Conservation (phyloP, 1,140 invertebrate species). For the Calosoma granatense region DNA sequence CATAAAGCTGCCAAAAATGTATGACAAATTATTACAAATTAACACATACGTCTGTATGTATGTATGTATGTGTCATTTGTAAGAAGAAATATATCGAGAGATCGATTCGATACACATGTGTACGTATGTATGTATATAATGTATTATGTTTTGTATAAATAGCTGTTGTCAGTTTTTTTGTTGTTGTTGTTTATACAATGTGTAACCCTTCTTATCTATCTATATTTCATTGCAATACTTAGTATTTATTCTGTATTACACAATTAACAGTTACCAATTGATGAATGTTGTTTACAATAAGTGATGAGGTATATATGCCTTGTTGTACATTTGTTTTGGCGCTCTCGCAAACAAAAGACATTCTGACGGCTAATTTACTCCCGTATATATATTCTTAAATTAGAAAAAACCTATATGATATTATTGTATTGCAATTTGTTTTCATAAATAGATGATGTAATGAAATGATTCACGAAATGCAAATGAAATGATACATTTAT, state of each 20-base stretch:
- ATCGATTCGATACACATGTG: too few relatives aligned
- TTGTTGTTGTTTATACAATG: too few relatives aligned
- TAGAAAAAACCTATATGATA: background rate
- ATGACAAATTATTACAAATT: background rate
- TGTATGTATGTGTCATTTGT: too few relatives aligned
- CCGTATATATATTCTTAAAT: background rate
- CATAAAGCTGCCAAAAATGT: background rate
- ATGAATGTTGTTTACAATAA: background rate
- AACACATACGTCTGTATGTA: background rate
- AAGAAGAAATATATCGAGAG: too few relatives aligned
- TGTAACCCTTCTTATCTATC: too few relatives aligned
- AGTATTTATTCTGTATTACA: background rate
- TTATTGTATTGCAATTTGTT: background rate
- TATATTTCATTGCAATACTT: background rate
- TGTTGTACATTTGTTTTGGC: constrained; percentile 5
- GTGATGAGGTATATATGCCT: background rate
- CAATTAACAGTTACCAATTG: constrained; percentile 1
- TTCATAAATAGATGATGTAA: background rate
- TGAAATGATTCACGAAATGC: background rate
- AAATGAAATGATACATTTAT: background rate
- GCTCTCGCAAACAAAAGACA: too few relatives aligned
- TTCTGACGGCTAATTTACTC: too few relatives aligned
- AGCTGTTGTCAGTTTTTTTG: too few relatives aligned
- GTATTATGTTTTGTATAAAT: too few relatives aligned
- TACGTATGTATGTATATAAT: too few relatives aligned